These are phyloP conservation scores for Nowickia ferox DNA, from an alignment of 2,888 invertebrate genomes.

Conservation along the genomic window DNA sequence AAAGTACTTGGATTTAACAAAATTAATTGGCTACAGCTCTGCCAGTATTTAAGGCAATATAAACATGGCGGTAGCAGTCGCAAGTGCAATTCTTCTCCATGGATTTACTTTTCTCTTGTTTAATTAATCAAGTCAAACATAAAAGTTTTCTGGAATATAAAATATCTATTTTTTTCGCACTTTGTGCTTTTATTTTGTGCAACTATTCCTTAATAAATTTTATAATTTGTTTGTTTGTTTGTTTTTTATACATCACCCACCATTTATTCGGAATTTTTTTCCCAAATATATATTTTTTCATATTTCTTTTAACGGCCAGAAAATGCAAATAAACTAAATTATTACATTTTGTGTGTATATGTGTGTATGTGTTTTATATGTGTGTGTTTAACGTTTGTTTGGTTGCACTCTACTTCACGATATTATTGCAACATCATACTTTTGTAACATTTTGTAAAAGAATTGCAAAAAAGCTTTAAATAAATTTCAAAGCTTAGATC, in stretches of 20 bases:
- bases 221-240: conserved; percentile 53
- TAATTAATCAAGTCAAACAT: not conserved
- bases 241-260: conserved; percentile 61
- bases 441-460: too few relatives aligned
- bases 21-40: too few relatives aligned
- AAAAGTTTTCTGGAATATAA: not conserved
- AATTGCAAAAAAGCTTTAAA: too few relatives aligned
- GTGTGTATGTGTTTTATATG: conserved; percentile 5
- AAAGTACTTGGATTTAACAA: too few relatives aligned
- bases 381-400: not conserved
- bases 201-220: conserved; percentile 8
- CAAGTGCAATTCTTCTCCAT: too few relatives aligned
- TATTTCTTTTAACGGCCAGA: conserved; percentile 75
- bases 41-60: too few relatives aligned
- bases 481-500: not conserved
- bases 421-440: not conserved
- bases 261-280: conserved; percentile 22
- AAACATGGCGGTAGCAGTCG: too few relatives aligned
- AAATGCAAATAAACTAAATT: conserved; percentile 82
- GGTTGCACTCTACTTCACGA: conserved; percentile 22
- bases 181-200: not conserved
- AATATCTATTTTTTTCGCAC: not conserved
- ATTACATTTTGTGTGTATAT: conserved; percentile 73
- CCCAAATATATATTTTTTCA: conserved; percentile 19
- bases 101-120: not conserved